Base-by-base conservation (phyloP, 2,113 vertebrate species). In the Raphicerus campestris region DNA sequence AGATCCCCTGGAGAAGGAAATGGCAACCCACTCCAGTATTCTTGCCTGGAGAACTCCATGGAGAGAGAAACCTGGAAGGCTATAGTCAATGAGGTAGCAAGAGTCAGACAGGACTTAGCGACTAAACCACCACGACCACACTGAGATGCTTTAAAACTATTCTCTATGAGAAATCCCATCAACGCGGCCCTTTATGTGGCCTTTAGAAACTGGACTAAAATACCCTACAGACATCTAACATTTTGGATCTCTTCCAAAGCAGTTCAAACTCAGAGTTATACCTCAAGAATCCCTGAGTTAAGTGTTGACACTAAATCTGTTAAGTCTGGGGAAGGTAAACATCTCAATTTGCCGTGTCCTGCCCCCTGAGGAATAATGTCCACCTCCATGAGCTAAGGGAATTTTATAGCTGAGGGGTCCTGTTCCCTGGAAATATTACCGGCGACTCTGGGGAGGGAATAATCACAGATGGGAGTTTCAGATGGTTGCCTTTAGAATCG, bases 381-480 rank as follows among this genome's bases (percentile, higher is more conserved):
- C 53, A 78, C 39, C 47, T 86, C 56, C n/a, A 39, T 2, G 3
- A 24, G 14, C 35, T 15, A 83, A 96, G 97, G 89, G 56, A 89
- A 94, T 92, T 97, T 98, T 73, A 49, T 32, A 90, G 63, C 42
- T 22, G 7, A 47, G 47, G 61, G 26, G 53, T 42, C 82, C 53
- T 66, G 35, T 35, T 96, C 73, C 42, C 84, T n/a, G 87, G 89
- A 90, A 87, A 87, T 87, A 78, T 84, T 55, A 51, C 45, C 8
- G 17, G 42, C 42, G 51, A 53, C 42, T 47, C 53, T 75, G 51
- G 60, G 73, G 56, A 51, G 10, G 22, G 26, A 28, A 73, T 55
- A 60, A 42, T 60, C 81, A 66, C 7, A 2, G 75, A 28, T 17
- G 95, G 93, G 73, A 87, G 66, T 96, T 97, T 93, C 90, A 93